phyloP scores from a whole-genome alignment of 2,113 vertebrate genomes.

The Corapipo altera region DNA sequence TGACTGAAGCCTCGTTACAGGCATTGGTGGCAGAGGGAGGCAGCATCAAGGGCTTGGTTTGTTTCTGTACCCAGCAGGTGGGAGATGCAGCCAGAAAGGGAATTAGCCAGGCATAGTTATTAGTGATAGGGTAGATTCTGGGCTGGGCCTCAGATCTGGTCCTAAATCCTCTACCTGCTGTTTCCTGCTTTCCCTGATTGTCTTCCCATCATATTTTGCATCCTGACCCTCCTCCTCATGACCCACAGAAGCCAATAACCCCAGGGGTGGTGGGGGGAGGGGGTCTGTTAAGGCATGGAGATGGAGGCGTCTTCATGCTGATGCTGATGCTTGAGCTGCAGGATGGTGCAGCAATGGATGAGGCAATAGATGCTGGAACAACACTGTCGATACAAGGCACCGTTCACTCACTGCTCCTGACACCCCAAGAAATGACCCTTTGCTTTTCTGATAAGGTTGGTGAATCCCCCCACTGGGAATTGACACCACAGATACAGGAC shows the following conservation, averaged over 20 bases:
- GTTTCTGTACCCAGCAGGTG: neutral
- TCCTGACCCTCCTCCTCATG: neutral
- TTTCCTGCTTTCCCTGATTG: neutral
- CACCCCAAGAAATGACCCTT: neutral
- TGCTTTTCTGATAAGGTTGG: neutral
- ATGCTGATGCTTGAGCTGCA: neutral
- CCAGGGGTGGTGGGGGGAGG: accelerated
- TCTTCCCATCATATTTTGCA: neutral
- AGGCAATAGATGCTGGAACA: accelerated
- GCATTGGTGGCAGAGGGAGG: neutral
- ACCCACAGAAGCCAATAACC: neutral
- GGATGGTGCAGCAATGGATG: neutral
- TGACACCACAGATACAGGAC: accelerated
- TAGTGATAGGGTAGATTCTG: neutral
- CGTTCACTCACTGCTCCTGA: neutral
- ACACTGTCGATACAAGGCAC: accelerated
- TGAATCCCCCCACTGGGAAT: neutral
- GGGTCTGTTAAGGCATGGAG: neutral
- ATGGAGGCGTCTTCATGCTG: neutral
- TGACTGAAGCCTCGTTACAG: neutral
- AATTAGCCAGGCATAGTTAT: neutral
- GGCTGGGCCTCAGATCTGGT: neutral
- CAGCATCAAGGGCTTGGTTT: neutral
- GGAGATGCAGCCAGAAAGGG: accelerated
- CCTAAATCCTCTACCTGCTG: neutral